These are phyloP conservation scores for Calidris pygmaea DNA, from an alignment of 2,113 vertebrate genomes.

Conservation along the genomic window DNA sequence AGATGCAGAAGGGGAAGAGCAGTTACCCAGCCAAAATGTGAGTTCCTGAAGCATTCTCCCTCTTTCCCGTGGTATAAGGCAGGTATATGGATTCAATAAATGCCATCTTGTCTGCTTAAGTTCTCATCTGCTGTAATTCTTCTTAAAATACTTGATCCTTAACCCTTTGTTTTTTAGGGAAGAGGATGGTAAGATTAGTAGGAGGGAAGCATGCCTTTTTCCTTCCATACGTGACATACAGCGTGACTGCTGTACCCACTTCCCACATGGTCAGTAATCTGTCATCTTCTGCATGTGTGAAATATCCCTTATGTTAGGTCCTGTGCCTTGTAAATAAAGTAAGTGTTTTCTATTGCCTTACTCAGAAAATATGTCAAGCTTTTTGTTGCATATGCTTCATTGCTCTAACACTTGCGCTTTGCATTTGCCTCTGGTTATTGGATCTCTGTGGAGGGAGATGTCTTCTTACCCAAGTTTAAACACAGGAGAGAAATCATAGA, in stretches of 20 bases:
- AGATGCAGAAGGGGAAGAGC: background rate
- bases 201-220: conserved; percentile 34
- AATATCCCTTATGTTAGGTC: conserved; percentile 36
- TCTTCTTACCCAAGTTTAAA: background rate
- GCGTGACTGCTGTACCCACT: conserved; percentile 54
- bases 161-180: background rate
- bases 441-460: background rate
- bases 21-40: background rate
- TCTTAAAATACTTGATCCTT: conserved; percentile 15
- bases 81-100: background rate
- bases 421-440: background rate
- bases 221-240: background rate
- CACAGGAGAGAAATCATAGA: background rate
- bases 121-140: background rate
- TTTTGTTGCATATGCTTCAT: conserved; percentile 22
- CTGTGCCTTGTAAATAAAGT: conserved; percentile 32
- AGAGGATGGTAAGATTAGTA: background rate
- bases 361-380: conserved; percentile 52
- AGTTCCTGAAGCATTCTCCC: background rate
- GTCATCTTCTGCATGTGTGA: conserved; percentile 48
- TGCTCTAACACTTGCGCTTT: background rate
- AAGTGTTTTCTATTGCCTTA: conserved; percentile 32
- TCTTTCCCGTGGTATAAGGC: background rate
- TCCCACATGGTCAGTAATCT: conserved; percentile 59
- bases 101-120: background rate